Evolutionary conservation across 2,888 invertebrate species (phyloP), one percentile per base, ranked within the genome.

Genomic region (Arge pagana): DNA sequence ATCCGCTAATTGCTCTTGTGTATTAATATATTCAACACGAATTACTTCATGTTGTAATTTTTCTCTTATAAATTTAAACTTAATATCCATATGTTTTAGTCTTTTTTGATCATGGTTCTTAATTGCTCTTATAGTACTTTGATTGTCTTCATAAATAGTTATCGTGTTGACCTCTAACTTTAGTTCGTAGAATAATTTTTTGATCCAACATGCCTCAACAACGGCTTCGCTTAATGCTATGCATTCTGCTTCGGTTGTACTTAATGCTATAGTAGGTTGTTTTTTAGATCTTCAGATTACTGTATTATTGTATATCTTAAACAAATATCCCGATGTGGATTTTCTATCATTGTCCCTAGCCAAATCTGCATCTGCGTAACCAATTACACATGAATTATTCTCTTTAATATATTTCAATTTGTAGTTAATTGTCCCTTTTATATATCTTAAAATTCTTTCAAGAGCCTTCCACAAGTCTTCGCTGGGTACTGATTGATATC

Each of bases 281-380:
- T 61, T 61, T 48, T 54, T 48, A 31, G 52, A 53, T 28, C 24
- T 39, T 57, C 53, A 58, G 3, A 53, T 31, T 18, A 59, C 42
- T 10, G 50, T 48, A 35, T 52, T 55, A 37, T 50, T 48, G 41
- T 48, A 59, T 39, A 59, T 18, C 24, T 53, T 43, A 51, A 59
- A 60, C 4, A 56, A 31, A 45, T 50, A 60, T 8, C 58, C 58
- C 11, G 56, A 23, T 4, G 53, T 54, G 11, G 51, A 54, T 39
- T 51, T 53, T 10, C 53, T 45, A 16, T 52, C 50, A 19, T 16
- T 10, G n/a, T 53, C 53, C 7, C 54, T 15, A 16, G 19, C 53
- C 54, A 54, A 57, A 50, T 63, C 60, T 5, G 60, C 52, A 53
- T 62, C 58, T 4, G 55, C 61, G 42, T 57, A 63, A 18, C 58